Conservation (phyloP, 1,140 invertebrate genomes). For the Pantala flavescens region DNA sequence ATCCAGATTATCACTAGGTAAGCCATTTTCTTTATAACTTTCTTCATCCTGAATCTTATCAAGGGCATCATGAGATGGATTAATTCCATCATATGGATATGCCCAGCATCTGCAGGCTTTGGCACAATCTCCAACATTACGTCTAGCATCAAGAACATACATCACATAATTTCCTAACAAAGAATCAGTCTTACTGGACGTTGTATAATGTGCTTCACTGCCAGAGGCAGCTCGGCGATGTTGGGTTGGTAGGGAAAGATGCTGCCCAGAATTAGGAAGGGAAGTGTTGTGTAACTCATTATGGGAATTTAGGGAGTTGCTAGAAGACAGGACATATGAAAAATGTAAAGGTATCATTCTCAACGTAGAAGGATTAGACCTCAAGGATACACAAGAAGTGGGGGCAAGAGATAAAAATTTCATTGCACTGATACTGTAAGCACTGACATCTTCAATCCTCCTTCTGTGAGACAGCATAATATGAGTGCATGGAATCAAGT, state of each 20-base stretch:
- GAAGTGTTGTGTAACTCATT: conserved; percentile 18
- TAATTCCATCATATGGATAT: conserved; percentile 57
- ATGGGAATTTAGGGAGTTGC: conserved; percentile 22
- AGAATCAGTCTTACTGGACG: conserved; percentile 33
- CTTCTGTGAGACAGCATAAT: conserved; percentile 74
- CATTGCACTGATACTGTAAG: conserved; percentile 69
- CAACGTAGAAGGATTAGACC: too few relatives aligned
- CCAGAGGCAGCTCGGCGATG: conserved; percentile 32
- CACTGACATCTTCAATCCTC: conserved; percentile 63
- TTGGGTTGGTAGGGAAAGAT: conserved; percentile 23
- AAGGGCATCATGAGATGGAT: conserved; percentile 34
- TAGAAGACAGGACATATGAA: neutral
- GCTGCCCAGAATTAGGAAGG: conserved; percentile 19
- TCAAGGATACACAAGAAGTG: conserved; percentile 31
- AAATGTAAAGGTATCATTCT: too few relatives aligned
- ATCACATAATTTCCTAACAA: conserved; percentile 70
- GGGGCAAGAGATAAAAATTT: conserved; percentile 75
- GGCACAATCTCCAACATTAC: conserved; percentile 59
- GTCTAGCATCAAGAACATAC: conserved; percentile 69
- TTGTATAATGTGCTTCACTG: conserved; percentile 29
- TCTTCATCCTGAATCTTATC: neutral
- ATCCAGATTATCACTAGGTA: neutral
- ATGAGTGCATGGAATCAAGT: conserved; percentile 80
- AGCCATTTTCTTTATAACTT: neutral
- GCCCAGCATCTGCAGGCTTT: conserved; percentile 67